A percentile compares a stretch with the other conserved stretches of the same genome.
Conservation (phyloP, 2,888 invertebrate species). For the Ceramica pisi region DNA sequence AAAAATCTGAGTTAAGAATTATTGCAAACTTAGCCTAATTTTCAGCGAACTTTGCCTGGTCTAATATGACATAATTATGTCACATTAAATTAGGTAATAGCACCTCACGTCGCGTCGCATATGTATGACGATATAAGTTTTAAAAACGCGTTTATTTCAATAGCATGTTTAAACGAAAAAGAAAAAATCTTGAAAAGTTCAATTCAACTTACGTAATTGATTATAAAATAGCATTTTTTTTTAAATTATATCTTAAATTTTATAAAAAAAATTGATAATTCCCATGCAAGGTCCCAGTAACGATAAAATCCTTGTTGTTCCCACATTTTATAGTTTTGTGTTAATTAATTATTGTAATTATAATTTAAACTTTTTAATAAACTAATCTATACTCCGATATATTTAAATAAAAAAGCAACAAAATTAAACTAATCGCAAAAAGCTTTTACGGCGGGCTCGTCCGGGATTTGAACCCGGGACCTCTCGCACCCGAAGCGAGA, state of each 20-base stretch:
- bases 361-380: not conserved
- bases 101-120: no score
- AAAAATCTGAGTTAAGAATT: no score
- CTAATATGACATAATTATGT: not conserved
- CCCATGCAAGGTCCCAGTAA: not conserved
- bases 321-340: not conserved
- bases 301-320: not conserved
- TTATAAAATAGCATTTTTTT: not conserved
- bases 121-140: not conserved
- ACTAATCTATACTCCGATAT: not conserved
- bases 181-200: no score
- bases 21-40: no score
- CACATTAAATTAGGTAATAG: not conserved
- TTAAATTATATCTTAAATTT: not conserved
- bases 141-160: no score
- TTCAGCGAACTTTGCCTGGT: no score
- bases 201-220: not conserved
- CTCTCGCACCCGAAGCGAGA: constrained; percentile 92
- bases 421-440: constrained; percentile 41
- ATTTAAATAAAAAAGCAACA: constrained; percentile 16
- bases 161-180: no score
- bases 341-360: not conserved
- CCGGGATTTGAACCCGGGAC: constrained; percentile 91
- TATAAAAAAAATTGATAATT: not conserved
- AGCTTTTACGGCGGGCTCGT: constrained; percentile 79